phyloP scores from a whole-genome alignment of 2,888 invertebrate genomes.

The Lithosia quadra region DNA sequence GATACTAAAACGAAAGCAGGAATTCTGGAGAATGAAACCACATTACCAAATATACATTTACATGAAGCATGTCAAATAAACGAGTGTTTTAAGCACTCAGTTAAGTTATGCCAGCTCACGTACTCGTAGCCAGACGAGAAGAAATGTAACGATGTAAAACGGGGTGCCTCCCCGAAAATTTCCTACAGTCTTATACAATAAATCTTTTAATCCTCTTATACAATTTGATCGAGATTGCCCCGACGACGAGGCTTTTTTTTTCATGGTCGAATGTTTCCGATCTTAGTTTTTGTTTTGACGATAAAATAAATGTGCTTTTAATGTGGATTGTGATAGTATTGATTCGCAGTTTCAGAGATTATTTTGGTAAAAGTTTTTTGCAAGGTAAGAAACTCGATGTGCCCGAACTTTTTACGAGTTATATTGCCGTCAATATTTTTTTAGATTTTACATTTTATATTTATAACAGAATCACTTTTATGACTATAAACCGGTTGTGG shows the following conservation, averaged over 20 bases:
- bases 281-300: constrained; percentile 61
- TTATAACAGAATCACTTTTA: background rate
- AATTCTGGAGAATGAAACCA: constrained; percentile 46
- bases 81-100: constrained; percentile 51
- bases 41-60: constrained; percentile 66
- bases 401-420: background rate
- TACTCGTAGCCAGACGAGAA: constrained; percentile 64
- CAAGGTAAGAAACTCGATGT: background rate
- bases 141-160: constrained; percentile 79
- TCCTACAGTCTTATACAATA: constrained; percentile 81
- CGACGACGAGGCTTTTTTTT: constrained; percentile 56
- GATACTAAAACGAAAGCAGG: constrained; percentile 25
- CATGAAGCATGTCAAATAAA: constrained; percentile 66
- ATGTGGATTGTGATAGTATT: constrained; percentile 50
- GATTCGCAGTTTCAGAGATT: constrained; percentile 43
- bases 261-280: constrained; percentile 58
- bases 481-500: background rate
- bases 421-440: background rate
- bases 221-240: constrained; percentile 83
- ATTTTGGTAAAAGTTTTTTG: background rate
- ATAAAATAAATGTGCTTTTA: constrained; percentile 58
- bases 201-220: constrained; percentile 85
- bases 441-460: background rate
- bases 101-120: constrained; percentile 63
- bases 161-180: constrained; percentile 75